Evolutionary conservation across 2,888 invertebrate species (phyloP).

Genomic region (Lycia hirtaria): DNA sequence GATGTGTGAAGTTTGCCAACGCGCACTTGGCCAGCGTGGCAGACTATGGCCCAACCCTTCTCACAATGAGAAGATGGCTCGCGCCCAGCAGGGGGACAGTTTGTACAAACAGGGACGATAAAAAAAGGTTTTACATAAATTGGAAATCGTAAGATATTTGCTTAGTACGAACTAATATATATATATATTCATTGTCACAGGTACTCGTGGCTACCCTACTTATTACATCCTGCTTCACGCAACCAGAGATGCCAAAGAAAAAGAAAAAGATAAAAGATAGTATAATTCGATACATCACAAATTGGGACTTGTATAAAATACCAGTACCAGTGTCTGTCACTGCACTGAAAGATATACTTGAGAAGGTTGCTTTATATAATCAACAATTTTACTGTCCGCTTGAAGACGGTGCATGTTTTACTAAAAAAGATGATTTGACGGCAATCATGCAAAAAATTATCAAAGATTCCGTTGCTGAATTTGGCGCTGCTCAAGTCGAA

Average conservation of each 20-base stretch:
- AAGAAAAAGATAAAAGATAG: conserved; percentile 5
- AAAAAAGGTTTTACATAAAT: too few species aligned
- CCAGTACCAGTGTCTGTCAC: conserved; percentile 35
- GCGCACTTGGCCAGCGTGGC: too few species aligned
- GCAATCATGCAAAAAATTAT: neutral
- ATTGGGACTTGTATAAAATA: conserved; percentile 48
- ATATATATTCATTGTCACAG: conserved; percentile 11
- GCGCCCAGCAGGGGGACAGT: too few species aligned
- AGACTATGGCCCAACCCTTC: too few species aligned
- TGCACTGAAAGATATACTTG: conserved; percentile 40
- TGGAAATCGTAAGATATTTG: too few species aligned
- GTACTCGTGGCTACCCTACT: conserved; percentile 16
- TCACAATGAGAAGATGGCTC: too few species aligned
- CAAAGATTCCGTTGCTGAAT: neutral
- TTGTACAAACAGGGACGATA: too few species aligned
- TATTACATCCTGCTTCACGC: conserved; percentile 7
- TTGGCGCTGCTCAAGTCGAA: neutral
- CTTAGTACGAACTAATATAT: neutral
- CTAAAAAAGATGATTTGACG: neutral
- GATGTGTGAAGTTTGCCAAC: too few species aligned
- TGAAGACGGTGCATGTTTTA: conserved; percentile 18
- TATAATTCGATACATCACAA: conserved; percentile 37
- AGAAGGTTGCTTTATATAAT: conserved; percentile 34
- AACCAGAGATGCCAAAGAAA: neutral
- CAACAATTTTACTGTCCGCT: conserved; percentile 48